These are phyloP conservation scores for Dromococcyx pavoninus DNA, from an alignment of 2,797 vertebrate species.

Conservation along the genomic window DNA sequence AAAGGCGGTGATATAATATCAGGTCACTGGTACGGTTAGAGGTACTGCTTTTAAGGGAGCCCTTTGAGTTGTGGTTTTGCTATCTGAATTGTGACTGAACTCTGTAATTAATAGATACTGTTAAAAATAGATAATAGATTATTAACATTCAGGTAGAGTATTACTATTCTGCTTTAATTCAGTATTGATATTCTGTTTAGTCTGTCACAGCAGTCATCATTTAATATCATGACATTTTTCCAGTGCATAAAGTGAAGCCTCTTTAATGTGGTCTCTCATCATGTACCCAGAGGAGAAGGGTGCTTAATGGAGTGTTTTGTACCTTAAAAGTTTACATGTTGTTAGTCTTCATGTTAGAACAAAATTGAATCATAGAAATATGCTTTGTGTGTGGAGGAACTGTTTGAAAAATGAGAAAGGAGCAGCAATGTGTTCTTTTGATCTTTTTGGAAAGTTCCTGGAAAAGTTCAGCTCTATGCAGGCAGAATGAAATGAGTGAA, in stretches of 20 bases:
- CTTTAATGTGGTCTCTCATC: background rate
- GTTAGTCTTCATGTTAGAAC: background rate
- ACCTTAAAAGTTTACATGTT: background rate
- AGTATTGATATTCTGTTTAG: background rate
- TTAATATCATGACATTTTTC: background rate
- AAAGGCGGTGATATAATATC: background rate
- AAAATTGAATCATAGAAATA: background rate
- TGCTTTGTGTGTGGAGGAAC: rapidly evolving
- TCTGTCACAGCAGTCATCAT: background rate
- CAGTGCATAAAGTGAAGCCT: background rate
- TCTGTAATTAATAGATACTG: background rate
- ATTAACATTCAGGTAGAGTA: background rate
- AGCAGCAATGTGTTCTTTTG: background rate
- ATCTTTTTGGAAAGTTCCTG: background rate
- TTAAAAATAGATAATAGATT: too few relatives aligned
- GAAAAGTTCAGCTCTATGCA: background rate
- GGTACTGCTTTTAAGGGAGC: background rate
- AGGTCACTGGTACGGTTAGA: background rate
- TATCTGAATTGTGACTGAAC: background rate
- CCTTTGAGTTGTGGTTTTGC: background rate
- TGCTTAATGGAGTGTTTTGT: background rate
- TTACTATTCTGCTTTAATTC: background rate
- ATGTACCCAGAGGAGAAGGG: background rate
- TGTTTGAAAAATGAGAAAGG: background rate
- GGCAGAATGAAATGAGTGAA: background rate